Evolutionary conservation across 2,888 invertebrate genomes (phyloP), one percentile per base, ranked within the genome.

Genomic region (Torymus auratus): DNA sequence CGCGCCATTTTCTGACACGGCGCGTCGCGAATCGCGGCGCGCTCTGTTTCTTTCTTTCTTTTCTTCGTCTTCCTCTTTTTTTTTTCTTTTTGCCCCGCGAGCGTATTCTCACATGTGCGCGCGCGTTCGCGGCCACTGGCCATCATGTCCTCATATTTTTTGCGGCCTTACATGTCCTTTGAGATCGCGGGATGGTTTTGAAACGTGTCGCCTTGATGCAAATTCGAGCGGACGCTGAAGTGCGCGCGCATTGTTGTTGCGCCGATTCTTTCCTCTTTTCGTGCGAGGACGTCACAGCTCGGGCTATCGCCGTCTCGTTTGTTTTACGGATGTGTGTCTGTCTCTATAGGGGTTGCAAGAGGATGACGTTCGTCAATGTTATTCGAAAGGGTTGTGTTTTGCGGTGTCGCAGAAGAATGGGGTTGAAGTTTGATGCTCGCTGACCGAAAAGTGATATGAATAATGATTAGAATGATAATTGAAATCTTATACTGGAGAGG

Each of bases 141-240:
- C 14, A 17, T 56, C n/a, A 53, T 60, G 20, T 15, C 50, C 52
- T 58, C 67, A 17, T 64, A 20, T 56, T 23, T 11, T 20, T 17
- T 14, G 28, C 64, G 53, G 55, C 17, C 52, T 60, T 11, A 3
- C 20, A 1, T 23, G 52, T 70, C 58, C 61, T 58, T 71, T 41
- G 41, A 41, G 72, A 78, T 78, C 72, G 41, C 41, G 61, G 71
- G 61, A 72, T 58, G 61, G 78, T 72, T 67, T 78, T 72, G 72
- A 68, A 67, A 55, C 61, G 53, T 64, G 64, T 64, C 58, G 71
- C 50, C 58, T 55, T 17, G 69, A 79, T 61, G 74, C 62, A 64
- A 79, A 73, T 74, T 58, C 50, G 28, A 74, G 20, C 55, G 28
- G 78, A 78, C 68, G 55, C 23, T 23, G 50, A 77, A 41, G 41